These are phyloP conservation scores for Channa striata DNA, from an alignment of 2,797 vertebrate genomes.

Conservation along the genomic window DNA sequence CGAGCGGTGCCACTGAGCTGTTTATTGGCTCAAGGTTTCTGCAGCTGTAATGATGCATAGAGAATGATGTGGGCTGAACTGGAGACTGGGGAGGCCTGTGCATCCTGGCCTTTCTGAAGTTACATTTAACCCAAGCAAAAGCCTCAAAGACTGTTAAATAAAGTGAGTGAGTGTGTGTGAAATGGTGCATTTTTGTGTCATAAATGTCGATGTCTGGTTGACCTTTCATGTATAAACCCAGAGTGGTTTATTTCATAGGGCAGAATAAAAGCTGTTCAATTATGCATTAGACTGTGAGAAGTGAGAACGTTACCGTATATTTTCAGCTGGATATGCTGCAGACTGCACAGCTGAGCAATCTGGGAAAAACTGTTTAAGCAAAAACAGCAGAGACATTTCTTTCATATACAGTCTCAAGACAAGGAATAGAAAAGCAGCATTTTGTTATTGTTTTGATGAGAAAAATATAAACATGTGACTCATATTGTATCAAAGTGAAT, in stretches of 20 bases:
- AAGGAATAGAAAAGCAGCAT: background rate
- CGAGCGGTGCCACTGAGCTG: constrained; percentile 76
- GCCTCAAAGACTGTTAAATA: constrained; percentile 42
- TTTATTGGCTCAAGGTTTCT: constrained; percentile 85
- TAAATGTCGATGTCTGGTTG: constrained; percentile 40
- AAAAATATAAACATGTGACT: background rate
- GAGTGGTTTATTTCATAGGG: constrained; percentile 31
- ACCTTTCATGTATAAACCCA: constrained; percentile 27
- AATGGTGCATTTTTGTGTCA: constrained; percentile 11
- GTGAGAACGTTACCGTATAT: constrained; percentile 45
- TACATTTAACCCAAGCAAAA: constrained; percentile 57
- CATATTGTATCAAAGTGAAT: no score
- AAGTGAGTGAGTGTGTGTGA: constrained; percentile 32
- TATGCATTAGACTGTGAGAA: constrained; percentile 31
- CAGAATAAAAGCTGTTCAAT: constrained; percentile 45
- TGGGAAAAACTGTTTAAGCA: constrained; percentile 4
- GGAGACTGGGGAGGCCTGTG: constrained; percentile 52
- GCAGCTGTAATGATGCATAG: constrained; percentile 84
- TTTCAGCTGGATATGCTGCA: constrained; percentile 24
- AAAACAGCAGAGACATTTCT: background rate
- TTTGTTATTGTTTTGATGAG: background rate
- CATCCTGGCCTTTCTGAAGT: constrained; percentile 68
- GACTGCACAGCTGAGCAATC: constrained; percentile 6
- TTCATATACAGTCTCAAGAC: background rate
- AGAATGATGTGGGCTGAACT: constrained; percentile 77